phyloP scores from a whole-genome alignment of 2,888 invertebrate species.

The Scotopteryx bipunctaria region DNA sequence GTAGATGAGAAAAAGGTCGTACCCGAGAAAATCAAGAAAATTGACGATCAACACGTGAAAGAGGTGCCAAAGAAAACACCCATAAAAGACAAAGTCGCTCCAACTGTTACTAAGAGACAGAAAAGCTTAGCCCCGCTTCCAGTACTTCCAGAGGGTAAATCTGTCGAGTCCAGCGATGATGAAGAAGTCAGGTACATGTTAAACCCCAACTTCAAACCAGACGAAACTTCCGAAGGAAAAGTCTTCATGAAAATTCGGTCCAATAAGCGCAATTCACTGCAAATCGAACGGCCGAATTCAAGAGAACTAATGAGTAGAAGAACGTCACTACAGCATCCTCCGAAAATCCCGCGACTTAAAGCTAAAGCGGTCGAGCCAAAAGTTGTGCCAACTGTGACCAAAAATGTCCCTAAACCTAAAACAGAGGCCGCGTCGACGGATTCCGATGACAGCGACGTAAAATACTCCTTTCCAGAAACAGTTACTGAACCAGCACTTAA shows the following conservation, averaged over 20 bases:
- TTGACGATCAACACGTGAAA: constrained; percentile 40
- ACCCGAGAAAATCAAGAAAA: constrained; percentile 46
- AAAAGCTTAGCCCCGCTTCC: constrained; percentile 45
- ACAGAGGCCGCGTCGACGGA: constrained; percentile 58
- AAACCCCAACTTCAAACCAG: constrained; percentile 65
- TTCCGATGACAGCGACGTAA: constrained; percentile 75
- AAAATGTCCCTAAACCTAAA: constrained; percentile 48
- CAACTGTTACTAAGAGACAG: constrained; percentile 55
- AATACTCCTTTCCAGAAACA: constrained; percentile 72
- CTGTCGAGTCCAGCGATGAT: constrained; percentile 63
- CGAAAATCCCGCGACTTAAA: constrained; percentile 68
- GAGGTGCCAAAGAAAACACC: constrained; percentile 55
- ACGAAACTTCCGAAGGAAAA: constrained; percentile 54
- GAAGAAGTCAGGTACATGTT: constrained; percentile 76
- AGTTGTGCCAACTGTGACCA: constrained; percentile 35
- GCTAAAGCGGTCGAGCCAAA: constrained; percentile 55
- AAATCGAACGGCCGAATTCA: constrained; percentile 70
- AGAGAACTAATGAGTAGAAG: constrained; percentile 67
- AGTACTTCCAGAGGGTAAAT: constrained; percentile 39
- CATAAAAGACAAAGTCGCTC: constrained; percentile 48
- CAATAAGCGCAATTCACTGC: constrained; percentile 68
- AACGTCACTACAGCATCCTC: constrained; percentile 69
- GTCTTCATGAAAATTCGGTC: constrained; percentile 68
- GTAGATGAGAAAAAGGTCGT: constrained; percentile 29
- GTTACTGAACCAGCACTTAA: constrained; percentile 42